These are phyloP conservation scores for Ophioderma brevispina DNA, from an alignment of 35 echinoderm and acorn worm species.

Conservation along the genomic window DNA sequence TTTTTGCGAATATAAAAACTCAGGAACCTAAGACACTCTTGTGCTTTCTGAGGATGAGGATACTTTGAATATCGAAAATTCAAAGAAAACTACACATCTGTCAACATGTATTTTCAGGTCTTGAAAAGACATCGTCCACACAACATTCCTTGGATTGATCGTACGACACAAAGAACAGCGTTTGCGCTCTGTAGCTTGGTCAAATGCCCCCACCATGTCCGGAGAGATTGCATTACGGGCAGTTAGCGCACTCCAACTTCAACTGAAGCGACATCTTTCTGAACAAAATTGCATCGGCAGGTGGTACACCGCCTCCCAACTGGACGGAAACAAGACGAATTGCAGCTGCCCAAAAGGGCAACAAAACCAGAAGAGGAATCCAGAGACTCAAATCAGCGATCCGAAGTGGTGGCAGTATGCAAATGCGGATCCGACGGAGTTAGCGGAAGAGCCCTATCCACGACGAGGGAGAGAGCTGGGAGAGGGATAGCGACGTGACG, in stretches of 20 bases:
- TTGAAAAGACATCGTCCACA: constrained; percentile 68
- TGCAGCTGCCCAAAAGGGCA: background rate
- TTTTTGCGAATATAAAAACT: too few relatives aligned
- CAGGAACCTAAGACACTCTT: too few relatives aligned
- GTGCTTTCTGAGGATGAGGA: too few relatives aligned
- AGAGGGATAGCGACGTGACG: too few relatives aligned
- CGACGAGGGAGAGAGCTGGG: constrained; percentile 78
- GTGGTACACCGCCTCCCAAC: background rate
- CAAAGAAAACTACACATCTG: too few relatives aligned
- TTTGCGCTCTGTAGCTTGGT: constrained; percentile 18
- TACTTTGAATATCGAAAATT: too few relatives aligned
- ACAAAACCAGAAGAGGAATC: background rate
- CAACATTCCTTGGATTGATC: constrained; percentile 82
- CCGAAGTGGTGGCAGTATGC: constrained; percentile 94
- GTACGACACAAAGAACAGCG: constrained; percentile 71
- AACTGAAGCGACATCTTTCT: constrained; percentile 11
- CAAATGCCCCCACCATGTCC: background rate
- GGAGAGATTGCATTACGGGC: constrained; percentile 12
- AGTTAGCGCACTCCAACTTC: background rate
- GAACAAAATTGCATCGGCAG: background rate
- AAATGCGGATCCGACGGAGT: constrained; percentile 68
- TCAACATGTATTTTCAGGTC: too few relatives aligned
- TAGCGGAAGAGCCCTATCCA: constrained; percentile 75
- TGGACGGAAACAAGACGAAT: background rate
- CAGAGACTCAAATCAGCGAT: constrained; percentile 62